phyloP scores from a whole-genome alignment of 2,113 vertebrate species.

The Hepsetus odoe region DNA sequence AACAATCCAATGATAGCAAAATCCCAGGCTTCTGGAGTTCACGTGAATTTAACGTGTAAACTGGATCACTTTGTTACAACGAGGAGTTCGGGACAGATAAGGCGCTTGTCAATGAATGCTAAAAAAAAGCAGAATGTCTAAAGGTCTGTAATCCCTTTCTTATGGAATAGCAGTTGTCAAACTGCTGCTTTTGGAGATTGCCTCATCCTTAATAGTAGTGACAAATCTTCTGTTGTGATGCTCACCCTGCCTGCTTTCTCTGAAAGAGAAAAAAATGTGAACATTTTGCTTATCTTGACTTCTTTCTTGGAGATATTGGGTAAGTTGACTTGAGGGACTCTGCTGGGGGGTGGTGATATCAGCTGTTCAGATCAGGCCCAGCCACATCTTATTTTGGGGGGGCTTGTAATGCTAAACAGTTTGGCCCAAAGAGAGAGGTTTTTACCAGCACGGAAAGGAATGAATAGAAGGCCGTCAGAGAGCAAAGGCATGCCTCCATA shows the following conservation, averaged over 20 bases:
- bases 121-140: neutral
- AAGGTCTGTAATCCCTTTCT: conserved; percentile 9
- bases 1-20: neutral
- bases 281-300: neutral
- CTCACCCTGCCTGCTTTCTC: neutral
- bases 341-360: neutral
- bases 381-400: neutral
- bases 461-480: conserved; percentile 38
- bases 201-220: neutral
- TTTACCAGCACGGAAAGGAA: conserved; percentile 19
- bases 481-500: conserved; percentile 28
- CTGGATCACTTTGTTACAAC: neutral
- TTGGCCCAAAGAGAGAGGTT: conserved; percentile 29
- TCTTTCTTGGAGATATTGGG: neutral
- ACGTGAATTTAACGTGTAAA: neutral
- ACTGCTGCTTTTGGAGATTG: neutral
- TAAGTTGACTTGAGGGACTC: neutral
- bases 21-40: neutral
- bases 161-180: conserved; percentile 9
- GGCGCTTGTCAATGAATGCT: neutral
- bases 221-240: neutral
- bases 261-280: too few relatives aligned
- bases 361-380: neutral
- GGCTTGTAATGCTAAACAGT: conserved; percentile 2
- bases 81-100: neutral